Evolutionary conservation across 2,113 vertebrate species (phyloP), one percentile per base, ranked within the genome.

Genomic region (Actinemys pallida): DNA sequence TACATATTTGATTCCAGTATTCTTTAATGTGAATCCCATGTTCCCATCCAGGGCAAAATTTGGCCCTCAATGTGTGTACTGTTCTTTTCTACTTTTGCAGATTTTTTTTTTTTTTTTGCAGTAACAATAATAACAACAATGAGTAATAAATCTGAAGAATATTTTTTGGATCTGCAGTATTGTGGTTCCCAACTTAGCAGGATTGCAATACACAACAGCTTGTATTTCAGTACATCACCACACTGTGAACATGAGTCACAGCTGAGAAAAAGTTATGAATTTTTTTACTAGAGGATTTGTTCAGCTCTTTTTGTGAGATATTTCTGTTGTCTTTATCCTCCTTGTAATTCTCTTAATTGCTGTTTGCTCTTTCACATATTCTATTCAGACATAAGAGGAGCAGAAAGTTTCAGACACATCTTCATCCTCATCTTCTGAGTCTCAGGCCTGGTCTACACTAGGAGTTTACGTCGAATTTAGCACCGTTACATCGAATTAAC

Each of bases 191-290:
- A 93, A 76, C 59, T 76, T 52, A 96, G 84, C 93, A 94, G 45
- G 80, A 94, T 90, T 82, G 72, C 42, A 89, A 72, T 19, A 80
- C 5, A 62, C 72, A 95, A 93, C 94, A 97, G 95, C 90, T 96
- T 97, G 92, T 35, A 17, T 27, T 50, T 53, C 39, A n/a, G 35
- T 89, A 88, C 8, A 72, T 95, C 93, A 94, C 79, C 82, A 39
- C 95, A 62, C 49, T 86, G 95, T 0, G 1, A 96, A 86, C 47
- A 93, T 69, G 88, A 95, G 75, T 94, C 76, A 83, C 31, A 93
- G 13, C 6, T 19, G 85, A 82, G 29, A 24, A 56, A 52, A 78
- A 45, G 24, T 29, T 62, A 62, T 11, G 3, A 62, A 29, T 14
- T 25, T 52, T 13, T 8, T 93, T 53, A 82, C 29, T 84, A 62